These are phyloP conservation scores for Phycodurus eques DNA, from an alignment of 2,113 vertebrate genomes.

Conservation along the genomic window DNA sequence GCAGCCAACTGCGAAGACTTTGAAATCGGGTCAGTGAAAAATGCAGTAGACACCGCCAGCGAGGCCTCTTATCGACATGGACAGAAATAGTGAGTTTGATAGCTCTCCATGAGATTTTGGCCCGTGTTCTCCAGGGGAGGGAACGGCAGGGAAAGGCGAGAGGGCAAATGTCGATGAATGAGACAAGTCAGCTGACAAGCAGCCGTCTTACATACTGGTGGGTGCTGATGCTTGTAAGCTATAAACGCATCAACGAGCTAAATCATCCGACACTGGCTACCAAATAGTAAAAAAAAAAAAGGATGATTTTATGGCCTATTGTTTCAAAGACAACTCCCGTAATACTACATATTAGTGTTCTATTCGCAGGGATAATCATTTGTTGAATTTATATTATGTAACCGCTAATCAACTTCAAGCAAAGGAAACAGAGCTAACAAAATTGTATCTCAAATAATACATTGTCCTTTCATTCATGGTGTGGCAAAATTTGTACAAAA, in stretches of 20 bases:
- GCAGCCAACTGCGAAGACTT: constrained; percentile 32
- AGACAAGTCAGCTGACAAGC: constrained; percentile 35
- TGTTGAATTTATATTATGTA: no score
- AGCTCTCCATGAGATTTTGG: constrained; percentile 13
- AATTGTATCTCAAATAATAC: background rate
- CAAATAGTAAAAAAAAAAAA: background rate
- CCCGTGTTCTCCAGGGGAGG: constrained; percentile 2
- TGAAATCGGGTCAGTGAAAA: constrained; percentile 43
- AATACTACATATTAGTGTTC: no score
- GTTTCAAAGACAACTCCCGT: background rate
- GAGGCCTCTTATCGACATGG: constrained; percentile 29
- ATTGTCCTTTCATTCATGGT: background rate
- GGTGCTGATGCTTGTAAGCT: constrained; percentile 20
- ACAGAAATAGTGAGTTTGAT: constrained; percentile 44
- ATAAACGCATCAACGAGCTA: background rate
- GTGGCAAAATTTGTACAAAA: background rate
- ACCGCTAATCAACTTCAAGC: no score
- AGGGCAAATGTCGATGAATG: constrained; percentile 25
- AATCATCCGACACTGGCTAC: background rate
- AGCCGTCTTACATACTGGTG: background rate
- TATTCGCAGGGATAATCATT: no score
- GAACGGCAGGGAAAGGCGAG: background rate
- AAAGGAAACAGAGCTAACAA: no score
- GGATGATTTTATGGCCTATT: background rate
- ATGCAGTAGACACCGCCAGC: constrained; percentile 3